Percentiles rank a stretch among this genome's conserved stretches.
Conservation (phyloP, 2,888 invertebrate genomes). For the Ephialtes manifestator region DNA sequence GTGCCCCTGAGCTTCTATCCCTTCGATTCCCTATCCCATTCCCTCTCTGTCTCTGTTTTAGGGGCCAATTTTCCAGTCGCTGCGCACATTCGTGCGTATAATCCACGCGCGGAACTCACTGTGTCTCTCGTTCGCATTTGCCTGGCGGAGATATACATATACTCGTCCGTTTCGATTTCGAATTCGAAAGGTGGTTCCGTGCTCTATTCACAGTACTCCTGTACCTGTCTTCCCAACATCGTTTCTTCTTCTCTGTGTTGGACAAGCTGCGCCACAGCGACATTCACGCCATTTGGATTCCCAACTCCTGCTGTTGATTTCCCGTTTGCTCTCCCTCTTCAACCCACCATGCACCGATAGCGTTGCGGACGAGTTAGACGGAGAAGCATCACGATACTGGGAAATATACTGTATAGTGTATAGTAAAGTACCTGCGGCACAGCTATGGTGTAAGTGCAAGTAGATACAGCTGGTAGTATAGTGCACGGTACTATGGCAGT, state of each 20-base stretch:
- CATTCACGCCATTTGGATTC: conserved; percentile 33
- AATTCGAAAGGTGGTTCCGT: conserved; percentile 36
- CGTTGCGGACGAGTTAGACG: conserved; percentile 18
- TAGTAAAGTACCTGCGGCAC: neutral
- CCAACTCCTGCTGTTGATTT: conserved; percentile 34
- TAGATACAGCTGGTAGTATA: conserved; percentile 15
- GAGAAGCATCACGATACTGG: conserved; percentile 30
- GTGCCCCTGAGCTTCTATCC: conserved; percentile 28
- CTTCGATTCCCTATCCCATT: conserved; percentile 9
- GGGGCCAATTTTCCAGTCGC: conserved; percentile 72
- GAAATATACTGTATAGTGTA: conserved; percentile 27
- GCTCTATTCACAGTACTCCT: neutral
- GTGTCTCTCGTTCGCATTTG: conserved; percentile 27
- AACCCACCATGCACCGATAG: neutral
- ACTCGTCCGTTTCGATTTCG: conserved; percentile 34
- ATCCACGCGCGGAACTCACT: conserved; percentile 37
- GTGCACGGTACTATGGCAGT: neutral
- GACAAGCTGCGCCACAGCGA: conserved; percentile 7
- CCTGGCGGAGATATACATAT: neutral
- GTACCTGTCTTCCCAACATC: conserved; percentile 9
- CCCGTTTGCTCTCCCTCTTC: neutral
- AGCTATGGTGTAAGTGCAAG: conserved; percentile 10
- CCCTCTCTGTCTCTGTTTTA: conserved; percentile 53
- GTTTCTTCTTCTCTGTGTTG: conserved; percentile 20
- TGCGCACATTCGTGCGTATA: conserved; percentile 69